Percentiles rank a stretch among this genome's conserved stretches.
These are phyloP conservation scores for Pseudotriccus pelzelni DNA, from an alignment of 2,797 vertebrate genomes.

Conservation along the genomic window DNA sequence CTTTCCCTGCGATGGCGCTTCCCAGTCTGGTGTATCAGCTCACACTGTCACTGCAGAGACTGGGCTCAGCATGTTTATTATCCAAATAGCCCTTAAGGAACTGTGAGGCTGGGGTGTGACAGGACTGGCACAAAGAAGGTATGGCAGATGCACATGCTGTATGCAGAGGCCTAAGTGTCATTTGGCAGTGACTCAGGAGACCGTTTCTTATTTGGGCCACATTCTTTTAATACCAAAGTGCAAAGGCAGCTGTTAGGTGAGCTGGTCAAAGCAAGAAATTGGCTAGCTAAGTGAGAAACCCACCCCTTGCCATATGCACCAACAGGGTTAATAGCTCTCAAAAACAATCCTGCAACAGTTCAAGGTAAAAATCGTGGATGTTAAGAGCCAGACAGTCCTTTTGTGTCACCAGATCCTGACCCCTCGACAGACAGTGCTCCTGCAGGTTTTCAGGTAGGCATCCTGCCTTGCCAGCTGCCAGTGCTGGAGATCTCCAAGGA, in stretches of 20 bases:
- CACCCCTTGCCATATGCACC: background rate
- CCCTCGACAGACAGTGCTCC: background rate
- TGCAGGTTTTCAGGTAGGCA: fast-evolving
- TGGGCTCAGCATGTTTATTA: background rate
- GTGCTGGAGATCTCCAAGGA: background rate
- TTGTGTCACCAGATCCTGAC: background rate
- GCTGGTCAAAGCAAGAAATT: background rate
- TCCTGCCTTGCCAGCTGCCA: background rate
- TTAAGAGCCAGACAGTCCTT: background rate
- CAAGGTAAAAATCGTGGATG: background rate
- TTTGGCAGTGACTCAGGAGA: background rate
- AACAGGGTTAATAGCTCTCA: background rate
- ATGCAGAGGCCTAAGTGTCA: background rate
- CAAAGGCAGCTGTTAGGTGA: background rate
- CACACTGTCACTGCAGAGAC: background rate
- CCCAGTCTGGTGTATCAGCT: background rate
- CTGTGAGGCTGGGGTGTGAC: background rate
- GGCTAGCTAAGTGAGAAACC: background rate
- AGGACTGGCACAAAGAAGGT: background rate
- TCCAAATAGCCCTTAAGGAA: background rate
- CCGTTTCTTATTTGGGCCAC: fast-evolving
- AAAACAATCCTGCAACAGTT: background rate
- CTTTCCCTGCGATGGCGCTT: background rate
- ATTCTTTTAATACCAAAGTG: background rate
- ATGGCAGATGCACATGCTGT: background rate